Evolutionary conservation across 2,113 vertebrate genomes (phyloP).

Genomic region (Leptocoma aspasia): DNA sequence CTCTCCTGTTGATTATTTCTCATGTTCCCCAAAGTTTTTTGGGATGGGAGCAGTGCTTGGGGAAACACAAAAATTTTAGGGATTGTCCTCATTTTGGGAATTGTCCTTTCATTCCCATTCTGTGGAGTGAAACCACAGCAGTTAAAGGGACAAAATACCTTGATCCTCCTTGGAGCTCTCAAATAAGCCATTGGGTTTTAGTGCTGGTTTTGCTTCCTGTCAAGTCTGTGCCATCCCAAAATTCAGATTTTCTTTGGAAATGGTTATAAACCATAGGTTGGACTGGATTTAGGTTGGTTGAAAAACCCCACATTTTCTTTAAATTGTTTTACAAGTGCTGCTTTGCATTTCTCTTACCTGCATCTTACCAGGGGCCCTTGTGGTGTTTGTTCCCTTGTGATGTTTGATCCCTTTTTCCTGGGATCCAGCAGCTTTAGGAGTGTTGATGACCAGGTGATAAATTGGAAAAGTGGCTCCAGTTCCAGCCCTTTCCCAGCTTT

Average conservation of each 20-base stretch:
- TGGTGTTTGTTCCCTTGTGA: not conserved
- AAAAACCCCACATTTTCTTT: accelerated
- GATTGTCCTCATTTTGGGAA: not conserved
- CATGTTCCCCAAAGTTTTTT: not conserved
- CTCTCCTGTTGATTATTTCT: not conserved
- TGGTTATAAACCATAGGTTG: not conserved
- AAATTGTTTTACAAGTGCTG: not conserved
- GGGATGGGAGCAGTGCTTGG: not conserved
- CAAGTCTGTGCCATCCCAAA: not conserved
- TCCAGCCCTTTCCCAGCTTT: not conserved
- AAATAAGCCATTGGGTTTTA: accelerated
- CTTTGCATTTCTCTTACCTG: not conserved
- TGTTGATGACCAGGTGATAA: not conserved
- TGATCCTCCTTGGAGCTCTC: not conserved
- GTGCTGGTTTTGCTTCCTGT: not conserved
- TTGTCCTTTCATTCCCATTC: not conserved
- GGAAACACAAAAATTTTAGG: not conserved
- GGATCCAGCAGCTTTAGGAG: not conserved
- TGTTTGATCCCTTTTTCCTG: not conserved
- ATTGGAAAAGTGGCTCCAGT: not conserved
- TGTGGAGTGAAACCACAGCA: not conserved
- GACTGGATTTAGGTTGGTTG: not conserved
- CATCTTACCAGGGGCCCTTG: not conserved
- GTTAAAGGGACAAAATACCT: not conserved
- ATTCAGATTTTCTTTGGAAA: not conserved